Base-by-base conservation (phyloP, 2,888 invertebrate species). In the Pachymerium ferrugineum region DNA sequence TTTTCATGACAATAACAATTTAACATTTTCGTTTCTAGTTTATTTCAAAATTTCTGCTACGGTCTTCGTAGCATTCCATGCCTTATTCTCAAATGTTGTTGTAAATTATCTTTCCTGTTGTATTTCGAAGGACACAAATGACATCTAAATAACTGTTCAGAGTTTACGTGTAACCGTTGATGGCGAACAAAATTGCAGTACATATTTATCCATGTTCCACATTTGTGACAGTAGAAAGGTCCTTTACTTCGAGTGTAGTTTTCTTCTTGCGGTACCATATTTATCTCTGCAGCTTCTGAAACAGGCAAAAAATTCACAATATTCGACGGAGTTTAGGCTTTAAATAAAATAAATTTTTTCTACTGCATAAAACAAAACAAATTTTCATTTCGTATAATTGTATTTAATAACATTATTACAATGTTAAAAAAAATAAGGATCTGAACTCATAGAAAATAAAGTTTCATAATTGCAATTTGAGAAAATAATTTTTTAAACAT, bases 111-210 rank as follows among this genome's bases (percentile, higher is more conserved):
- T 28, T 62, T 62, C 1, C 62, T 25, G 62, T 62, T 62, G n/a
- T 62, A 62, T 62, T 62, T 62, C 62, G 62, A 62, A 62, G 62
- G 62, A 28, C 62, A 62, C 28, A 62, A 62, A 10, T 62, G 62
- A 22, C 62, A 62, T 12, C 28, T 25, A 62, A 62, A 62, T 62
- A 62, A 62, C 62, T 62, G 62, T 25, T 62, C 62, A 25, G 14
- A 28, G 1, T 6, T 19, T 1, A 62, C 14, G 25, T 62, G 62
- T 62, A 62, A 62, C 14, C 62, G 22, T 22, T 62, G 62, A 62
- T 62, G 62, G 1, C 62, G 62, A 28, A 62, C 22, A 62, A 62
- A 62, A 62, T 62, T 62, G 62, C 62, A 62, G 62, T 62, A 62
- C 62, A 62, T 62, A 62, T 62, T 62, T 12, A 62, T 62, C 62